Conservation (phyloP, 2,888 invertebrate genomes). For the Yponomeuta sedellus region DNA sequence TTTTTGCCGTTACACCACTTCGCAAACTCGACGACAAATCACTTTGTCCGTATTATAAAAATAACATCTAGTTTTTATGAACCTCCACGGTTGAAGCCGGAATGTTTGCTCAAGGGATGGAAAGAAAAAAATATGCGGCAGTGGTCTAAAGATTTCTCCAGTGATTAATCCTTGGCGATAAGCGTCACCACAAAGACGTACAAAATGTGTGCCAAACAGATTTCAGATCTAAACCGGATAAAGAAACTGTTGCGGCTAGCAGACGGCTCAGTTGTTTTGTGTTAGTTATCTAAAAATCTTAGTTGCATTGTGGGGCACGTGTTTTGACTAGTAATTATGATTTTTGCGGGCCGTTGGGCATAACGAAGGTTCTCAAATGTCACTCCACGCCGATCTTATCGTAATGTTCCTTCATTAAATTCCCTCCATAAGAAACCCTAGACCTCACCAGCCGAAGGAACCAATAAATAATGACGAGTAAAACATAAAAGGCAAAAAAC, state of each 20-base stretch:
- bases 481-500: slow-evolving; percentile 2
- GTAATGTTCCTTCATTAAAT: slow-evolving; percentile 2
- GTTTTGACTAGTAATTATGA: slow-evolving; percentile 59
- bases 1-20: background rate
- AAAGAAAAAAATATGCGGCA: slow-evolving; percentile 46
- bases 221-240: slow-evolving; percentile 69
- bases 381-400: slow-evolving; percentile 6
- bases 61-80: slow-evolving; percentile 12
- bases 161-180: slow-evolving; percentile 63
- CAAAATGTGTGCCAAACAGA: slow-evolving; percentile 71
- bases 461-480: background rate
- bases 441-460: background rate
- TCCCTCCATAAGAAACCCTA: background rate
- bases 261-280: slow-evolving; percentile 9
- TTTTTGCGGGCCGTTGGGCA: slow-evolving; percentile 35
- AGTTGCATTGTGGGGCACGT: slow-evolving; percentile 53
- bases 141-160: slow-evolving; percentile 50
- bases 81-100: slow-evolving; percentile 10
- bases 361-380: background rate
- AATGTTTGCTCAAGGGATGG: slow-evolving; percentile 44
- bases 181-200: slow-evolving; percentile 50
- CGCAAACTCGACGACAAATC: background rate
- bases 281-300: slow-evolving; percentile 48
- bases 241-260: slow-evolving; percentile 60
- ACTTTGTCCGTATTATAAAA: slow-evolving; percentile 1